Conservation (phyloP, 2,113 vertebrate genomes). For the Brienomyrus longianalis region DNA sequence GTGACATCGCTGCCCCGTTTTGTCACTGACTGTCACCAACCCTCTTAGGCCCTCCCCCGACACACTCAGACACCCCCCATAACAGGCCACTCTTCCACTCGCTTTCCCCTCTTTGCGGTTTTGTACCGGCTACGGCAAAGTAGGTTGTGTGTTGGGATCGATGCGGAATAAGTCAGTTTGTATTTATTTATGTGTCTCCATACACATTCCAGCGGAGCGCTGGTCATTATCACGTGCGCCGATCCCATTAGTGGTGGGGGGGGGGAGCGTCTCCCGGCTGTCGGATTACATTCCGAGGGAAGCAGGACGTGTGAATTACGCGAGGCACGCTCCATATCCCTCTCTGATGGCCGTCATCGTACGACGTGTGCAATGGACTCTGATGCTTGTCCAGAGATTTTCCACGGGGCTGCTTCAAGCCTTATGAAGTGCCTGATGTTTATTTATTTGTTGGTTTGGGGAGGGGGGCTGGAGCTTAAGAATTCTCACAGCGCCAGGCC, state of each 20-base stretch:
- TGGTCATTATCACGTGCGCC: conserved; percentile 15
- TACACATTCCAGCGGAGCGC: not conserved
- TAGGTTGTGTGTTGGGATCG: conserved; percentile 56
- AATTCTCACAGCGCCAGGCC: not conserved
- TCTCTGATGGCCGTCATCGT: not conserved
- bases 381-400: conserved; percentile 14
- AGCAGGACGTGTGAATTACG: not conserved
- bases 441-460: not conserved
- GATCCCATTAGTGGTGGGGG: conserved; percentile 14
- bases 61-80: conserved; percentile 23
- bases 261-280: not conserved
- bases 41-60: conserved; percentile 36
- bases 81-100: conserved; percentile 30
- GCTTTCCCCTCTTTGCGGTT: conserved; percentile 25
- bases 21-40: conserved; percentile 36
- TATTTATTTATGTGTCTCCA: conserved; percentile 5
- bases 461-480: not conserved
- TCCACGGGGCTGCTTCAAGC: conserved; percentile 11
- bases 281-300: conserved; percentile 1
- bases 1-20: not conserved
- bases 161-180: conserved; percentile 28
- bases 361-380: conserved; percentile 7
- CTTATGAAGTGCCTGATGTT: not conserved
- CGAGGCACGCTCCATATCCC: not conserved
- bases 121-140: conserved; percentile 45